Conservation (phyloP, 2,113 vertebrate species). For the Pygoscelis adeliae region DNA sequence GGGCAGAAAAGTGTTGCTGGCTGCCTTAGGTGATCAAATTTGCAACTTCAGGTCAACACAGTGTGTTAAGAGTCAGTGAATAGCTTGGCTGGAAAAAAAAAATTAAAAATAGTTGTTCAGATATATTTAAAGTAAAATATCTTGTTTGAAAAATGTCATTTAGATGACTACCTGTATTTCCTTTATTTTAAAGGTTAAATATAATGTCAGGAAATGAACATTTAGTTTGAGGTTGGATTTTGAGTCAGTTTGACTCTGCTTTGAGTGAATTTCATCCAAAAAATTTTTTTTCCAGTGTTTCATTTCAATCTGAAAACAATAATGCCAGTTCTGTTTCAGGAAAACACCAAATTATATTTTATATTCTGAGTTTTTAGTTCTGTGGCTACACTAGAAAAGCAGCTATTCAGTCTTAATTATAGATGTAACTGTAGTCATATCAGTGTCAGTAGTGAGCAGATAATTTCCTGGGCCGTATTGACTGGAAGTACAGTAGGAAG, state of each 20-base stretch:
- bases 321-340: slow-evolving; percentile 12
- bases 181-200: slow-evolving; percentile 15
- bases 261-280: neutral
- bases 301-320: neutral
- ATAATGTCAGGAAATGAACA: neutral
- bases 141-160: neutral
- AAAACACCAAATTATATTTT: neutral
- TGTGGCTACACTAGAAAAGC: neutral
- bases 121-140: neutral
- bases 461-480: neutral
- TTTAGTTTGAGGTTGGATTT: neutral
- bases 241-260: neutral
- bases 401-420: neutral
- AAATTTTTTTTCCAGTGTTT: neutral
- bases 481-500: neutral
- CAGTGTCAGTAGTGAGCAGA: neutral
- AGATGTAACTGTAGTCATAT: neutral
- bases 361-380: neutral
- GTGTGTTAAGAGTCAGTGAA: neutral
- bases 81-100: neutral
- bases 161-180: neutral
- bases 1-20: neutral
- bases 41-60: neutral
- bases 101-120: neutral
- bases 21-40: neutral